Conservation (phyloP, 2,888 invertebrate species). For the Cephus pygmeus region DNA sequence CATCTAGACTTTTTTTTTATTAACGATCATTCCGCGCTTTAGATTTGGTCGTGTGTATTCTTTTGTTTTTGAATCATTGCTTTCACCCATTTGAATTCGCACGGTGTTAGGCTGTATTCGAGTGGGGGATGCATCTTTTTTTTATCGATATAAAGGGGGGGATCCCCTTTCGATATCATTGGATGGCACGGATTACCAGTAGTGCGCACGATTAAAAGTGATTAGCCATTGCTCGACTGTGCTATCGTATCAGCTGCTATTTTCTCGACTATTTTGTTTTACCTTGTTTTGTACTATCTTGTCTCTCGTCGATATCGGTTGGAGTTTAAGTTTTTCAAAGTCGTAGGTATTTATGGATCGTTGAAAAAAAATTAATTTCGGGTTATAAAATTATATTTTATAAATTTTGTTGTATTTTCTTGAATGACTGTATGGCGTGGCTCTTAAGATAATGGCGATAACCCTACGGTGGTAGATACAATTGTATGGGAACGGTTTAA, state of each 20-base stretch:
- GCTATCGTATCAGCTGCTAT: not conserved
- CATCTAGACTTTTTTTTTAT: not conserved
- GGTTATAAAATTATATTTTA: not conserved
- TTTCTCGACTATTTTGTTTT: not conserved
- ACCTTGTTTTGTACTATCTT: not conserved
- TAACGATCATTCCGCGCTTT: not conserved
- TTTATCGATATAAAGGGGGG: not conserved
- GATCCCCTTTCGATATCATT: not conserved
- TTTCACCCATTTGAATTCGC: not conserved
- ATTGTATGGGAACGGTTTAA: not conserved
- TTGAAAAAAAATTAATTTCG: not conserved
- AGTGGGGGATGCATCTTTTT: not conserved
- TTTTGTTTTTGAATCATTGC: not conserved
- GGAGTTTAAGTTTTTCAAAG: not conserved
- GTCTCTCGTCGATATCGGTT: not conserved
- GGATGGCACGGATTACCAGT: conserved; percentile 1
- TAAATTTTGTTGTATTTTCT: not conserved
- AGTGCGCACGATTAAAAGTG: not conserved
- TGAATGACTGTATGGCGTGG: not conserved
- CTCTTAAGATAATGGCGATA: not conserved
- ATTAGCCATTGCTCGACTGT: conserved; percentile 1
- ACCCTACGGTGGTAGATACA: not conserved
- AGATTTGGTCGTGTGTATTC: not conserved
- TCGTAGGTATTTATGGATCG: not conserved
- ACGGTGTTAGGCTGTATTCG: not conserved